Base-by-base conservation (phyloP, 2,888 invertebrate genomes). In the Eupeodes luniger region DNA sequence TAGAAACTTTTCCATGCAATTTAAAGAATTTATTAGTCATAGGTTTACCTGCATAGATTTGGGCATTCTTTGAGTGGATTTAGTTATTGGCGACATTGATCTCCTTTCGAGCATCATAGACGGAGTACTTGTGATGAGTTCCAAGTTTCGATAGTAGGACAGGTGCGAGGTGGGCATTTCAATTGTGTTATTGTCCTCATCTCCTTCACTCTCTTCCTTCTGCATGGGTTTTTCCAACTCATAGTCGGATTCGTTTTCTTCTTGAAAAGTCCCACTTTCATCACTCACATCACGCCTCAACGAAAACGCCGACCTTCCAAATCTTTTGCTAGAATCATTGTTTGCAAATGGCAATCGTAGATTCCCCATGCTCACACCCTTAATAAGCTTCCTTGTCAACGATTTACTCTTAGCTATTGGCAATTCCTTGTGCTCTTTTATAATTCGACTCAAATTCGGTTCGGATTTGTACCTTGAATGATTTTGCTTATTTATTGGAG, bases 31-130 rank as follows among this genome's bases (percentile, higher is more conserved):
- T 9, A 62, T 62, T 62, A 62, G 40, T 40, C 40, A 53, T 0
- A 40, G 40, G 4, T 94, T 94, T 95, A 97, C 97, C 97, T 98
- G 97, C 97, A 98, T 97, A 47, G 97, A 96, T 92, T 96, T 96
- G 1, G 97, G 96, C 96, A 98, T 96, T 93, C 97, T 96, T 93
- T 97, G 97, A 34, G 98, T 96, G 0, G 97, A 97, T 91, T 97
- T 96, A 0, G 97, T 97, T 78, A 98, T 97, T 1, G 98, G 98
- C 14, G 97, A 97, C 97, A 98, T 97, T 55, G 97, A 97, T 57
- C 96, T 96, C 90, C 97, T 95, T 85, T 95, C 95, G 81, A 95
- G 94, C 12, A 92, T 90, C 77, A 92, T 78, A 51, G 93, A 92
- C 66, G 93, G 93, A 36, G 93, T 93, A 80, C 93, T 93, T 16